These are phyloP conservation scores for Drosophila subobscura DNA, from an alignment of 1,140 invertebrate species.

Conservation along the genomic window DNA sequence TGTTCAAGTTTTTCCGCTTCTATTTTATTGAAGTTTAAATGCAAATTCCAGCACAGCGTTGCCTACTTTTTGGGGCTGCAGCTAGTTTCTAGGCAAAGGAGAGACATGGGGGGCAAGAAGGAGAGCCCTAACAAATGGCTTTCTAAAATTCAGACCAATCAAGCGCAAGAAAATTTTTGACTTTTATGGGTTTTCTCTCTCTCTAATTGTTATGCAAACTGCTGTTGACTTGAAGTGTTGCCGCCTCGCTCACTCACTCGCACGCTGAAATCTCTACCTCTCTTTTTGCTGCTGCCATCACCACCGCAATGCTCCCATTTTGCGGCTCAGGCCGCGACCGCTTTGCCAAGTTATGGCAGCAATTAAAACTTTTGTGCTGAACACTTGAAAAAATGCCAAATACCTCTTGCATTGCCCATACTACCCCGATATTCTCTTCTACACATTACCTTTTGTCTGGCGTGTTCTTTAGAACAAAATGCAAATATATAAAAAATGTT, in stretches of 20 bases:
- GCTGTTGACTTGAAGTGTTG: conserved; percentile 37
- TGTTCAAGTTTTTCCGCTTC: conserved; percentile 12
- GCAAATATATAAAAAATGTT: conserved; percentile 27
- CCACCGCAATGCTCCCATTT: conserved; percentile 42
- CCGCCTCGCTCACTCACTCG: conserved; percentile 1
- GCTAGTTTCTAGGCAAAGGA: not conserved
- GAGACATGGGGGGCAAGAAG: not conserved
- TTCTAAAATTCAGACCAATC: conserved; percentile 56
- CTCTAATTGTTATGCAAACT: conserved; percentile 71
- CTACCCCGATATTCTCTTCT: conserved; percentile 10
- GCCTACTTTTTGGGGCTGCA: conserved; percentile 45
- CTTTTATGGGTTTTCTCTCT: conserved; percentile 54
- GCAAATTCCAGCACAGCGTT: conserved; percentile 30
- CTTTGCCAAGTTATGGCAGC: conserved; percentile 68
- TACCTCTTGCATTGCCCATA: conserved; percentile 7
- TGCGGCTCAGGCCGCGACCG: conserved; percentile 51
- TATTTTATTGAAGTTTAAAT: conserved; percentile 37
- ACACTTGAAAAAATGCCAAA: conserved; percentile 56
- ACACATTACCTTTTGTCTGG: conserved; percentile 14
- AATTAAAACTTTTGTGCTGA: conserved; percentile 69
- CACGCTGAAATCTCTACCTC: not conserved
- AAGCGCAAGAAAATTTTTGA: conserved; percentile 55
- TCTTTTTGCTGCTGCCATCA: not conserved
- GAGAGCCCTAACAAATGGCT: conserved; percentile 32
- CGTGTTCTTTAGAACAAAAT: conserved; percentile 3